Evolutionary conservation across 2,888 invertebrate species (phyloP), one percentile per base, ranked within the genome.

Genomic region (Caenorhabditis sulstoni): DNA sequence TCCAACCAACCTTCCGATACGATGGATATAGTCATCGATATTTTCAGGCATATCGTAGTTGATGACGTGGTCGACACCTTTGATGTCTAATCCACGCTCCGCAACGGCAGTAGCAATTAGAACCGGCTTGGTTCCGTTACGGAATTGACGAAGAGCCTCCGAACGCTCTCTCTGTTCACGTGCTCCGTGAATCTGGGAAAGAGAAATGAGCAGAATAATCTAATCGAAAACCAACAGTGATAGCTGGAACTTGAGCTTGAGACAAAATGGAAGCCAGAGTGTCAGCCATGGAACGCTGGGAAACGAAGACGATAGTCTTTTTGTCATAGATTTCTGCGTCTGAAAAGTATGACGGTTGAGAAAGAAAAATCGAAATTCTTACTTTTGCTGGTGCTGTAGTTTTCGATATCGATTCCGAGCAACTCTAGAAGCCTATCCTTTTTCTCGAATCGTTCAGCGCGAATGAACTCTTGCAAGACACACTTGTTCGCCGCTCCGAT

Each of bases 71-170:
- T 86, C 3, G 96, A 92, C 84, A 11, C 85, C 86, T 12, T 58
- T 66, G 73, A 86, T 86, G 52, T 86, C 86, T 20, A 86, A 67
- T 0, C 97, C 97, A 68, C 97, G 92, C 0, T 97, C 95, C 0
- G 96, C 96, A 0, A 98, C 97, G 0, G 95, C 95, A 0, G 98
- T 98, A 0, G 97, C 97, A 1, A 98, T 95, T 1, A 98, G 78
- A 50, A 86, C 83, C 18, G 83, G 79, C 50, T 77, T 83, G 2
- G 55, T 53, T 45, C 83, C 81, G 18, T 47, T 59, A 14, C 81
- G 67, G 91, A 98, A 97, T 90, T 96, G 95, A 0, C 90, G 65
- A 11, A 95, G 89, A 0, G 94, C 95, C 83, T 93, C 92, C 87
- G 94, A 94, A 20, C 95, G 91, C 90, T 95, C 94, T 44, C 93